Base-by-base conservation (phyloP, 2,888 invertebrate genomes). In the Erebia palarica region DNA sequence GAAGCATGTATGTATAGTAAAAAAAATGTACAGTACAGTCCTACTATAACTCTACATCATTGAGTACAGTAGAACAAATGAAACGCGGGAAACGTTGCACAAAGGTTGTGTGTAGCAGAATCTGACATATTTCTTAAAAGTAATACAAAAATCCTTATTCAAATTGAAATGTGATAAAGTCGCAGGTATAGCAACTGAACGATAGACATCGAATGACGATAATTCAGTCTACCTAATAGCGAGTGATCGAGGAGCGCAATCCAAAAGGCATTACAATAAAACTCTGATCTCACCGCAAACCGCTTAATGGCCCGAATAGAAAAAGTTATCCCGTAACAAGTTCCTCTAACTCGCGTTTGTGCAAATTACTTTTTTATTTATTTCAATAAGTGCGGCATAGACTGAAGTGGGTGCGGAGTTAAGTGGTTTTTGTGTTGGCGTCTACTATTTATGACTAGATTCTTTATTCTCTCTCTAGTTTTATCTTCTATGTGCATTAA, bases 301-400 rank as follows among this genome's bases (percentile, higher is more conserved):
- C 75, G 75, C 63, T 69, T 75, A 73, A 75, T 75, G 75, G 71
- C 64, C 65, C 68, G 71, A 70, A 73, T 75, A 71, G 70, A 68
- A 75, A 75, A 75, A 75, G 71, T 75, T 75, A 70, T 71, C 65
- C 69, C 47, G 63, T 64, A 70, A 65, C 69, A 68, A 64, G 57
- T 69, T 69, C 58, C 59, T 58, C 67, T 67, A 67, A 67, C 59
- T 67, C 67, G 49, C 67, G 67, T 67, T 67, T 67, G 67, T 67
- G 67, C 67, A 67, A 67, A 67, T 67, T 59, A 67, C 67, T 67
- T 67, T 67, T 67, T 67, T 67, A 67, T 67, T 67, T 67, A 67
- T 67, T 59, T 67, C 67, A 67, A 67, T 67, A 51, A 67, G 51
- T 59, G 65, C 14, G 58, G 66, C 53, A 65, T 47, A 42, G 16